Base-by-base conservation (phyloP, 2,888 invertebrate genomes). In the Muschampia plurimacula region DNA sequence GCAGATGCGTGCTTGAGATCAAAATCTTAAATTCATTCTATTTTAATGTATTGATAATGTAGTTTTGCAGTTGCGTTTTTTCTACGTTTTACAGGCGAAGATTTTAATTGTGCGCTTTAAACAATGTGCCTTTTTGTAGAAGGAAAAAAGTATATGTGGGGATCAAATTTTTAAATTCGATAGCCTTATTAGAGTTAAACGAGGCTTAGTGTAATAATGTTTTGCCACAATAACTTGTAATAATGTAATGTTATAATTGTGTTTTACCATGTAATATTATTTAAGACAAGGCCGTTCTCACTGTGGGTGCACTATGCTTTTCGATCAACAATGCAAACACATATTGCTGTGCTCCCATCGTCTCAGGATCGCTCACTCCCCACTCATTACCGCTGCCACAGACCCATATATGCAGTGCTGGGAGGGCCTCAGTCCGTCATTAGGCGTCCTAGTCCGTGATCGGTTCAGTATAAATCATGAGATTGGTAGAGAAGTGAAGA, bases 371-470 rank as follows among this genome's bases (percentile, higher is more conserved):
- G 79, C 77, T 74, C 77, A 75, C 78, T 77, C 79, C 77, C 80
- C 80, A 79, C 82, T 86, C 86, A 89, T 85, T 88, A 86, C 83
- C 77, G 81, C 75, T 80, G 77, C 79, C 78, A 74, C 83, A 76
- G 81, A 84, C 79, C 86, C 90, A 90, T 90, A 88, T 86, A 86
- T 85, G 88, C 87, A 83, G 83, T 84, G 83, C 87, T 83, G 82
- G 84, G 82, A 85, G 85, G 82, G 78, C 83, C 80, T 78, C 81
- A 81, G 83, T 80, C 91, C 89, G 88, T 92, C 90, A 92, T 93
- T 93, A 93, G 88, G 84, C 85, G 84, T 84, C 83, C 87, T 83
- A 85, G 84, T 83, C 89, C 83, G 85, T 87, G 89, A 90, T 91
- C 87, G 87, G 83, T 86, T 84, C 84, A n/a, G n/a, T n/a, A n/a